Conservation (phyloP, 2,113 vertebrate species). For the Fukomys damarensis region DNA sequence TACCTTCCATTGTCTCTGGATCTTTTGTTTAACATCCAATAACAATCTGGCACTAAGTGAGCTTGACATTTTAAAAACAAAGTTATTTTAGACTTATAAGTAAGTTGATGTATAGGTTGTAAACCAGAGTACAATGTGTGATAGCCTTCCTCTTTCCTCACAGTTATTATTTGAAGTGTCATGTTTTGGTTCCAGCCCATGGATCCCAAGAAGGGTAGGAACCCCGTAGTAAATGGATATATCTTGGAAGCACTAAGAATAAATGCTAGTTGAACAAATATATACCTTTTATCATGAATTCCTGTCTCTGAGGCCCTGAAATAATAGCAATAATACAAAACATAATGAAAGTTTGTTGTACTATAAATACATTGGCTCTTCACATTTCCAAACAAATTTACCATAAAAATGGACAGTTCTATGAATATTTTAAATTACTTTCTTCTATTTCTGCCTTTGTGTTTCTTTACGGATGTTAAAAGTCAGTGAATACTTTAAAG, state of each 20-base stretch:
- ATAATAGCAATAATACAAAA: background rate
- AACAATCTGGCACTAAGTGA: constrained; percentile 68
- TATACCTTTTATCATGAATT: constrained; percentile 35
- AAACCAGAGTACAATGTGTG: constrained; percentile 66
- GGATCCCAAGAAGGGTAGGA: constrained; percentile 55
- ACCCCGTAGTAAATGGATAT: constrained; percentile 69
- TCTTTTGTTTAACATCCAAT: constrained; percentile 67
- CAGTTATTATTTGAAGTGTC: constrained; percentile 58
- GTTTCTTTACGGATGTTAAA: background rate
- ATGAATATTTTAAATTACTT: constrained; percentile 12
- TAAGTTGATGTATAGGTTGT: constrained; percentile 59
- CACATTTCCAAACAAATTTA: constrained; percentile 42
- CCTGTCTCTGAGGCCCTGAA: background rate
- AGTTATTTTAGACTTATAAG: constrained; percentile 75
- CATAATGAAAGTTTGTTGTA: background rate
- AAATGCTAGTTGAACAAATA: constrained; percentile 29
- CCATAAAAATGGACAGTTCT: constrained; percentile 3
- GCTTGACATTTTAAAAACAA: constrained; percentile 25
- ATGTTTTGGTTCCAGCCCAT: constrained; percentile 63
- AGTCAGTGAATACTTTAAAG: background rate
- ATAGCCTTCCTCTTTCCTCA: constrained; percentile 64
- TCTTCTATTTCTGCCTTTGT: background rate
- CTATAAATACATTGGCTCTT: background rate
- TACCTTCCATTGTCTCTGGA: constrained; percentile 54
- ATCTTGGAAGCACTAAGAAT: constrained; percentile 67